Evolutionary conservation across 2,797 vertebrate species (phyloP), one percentile per base, ranked within the genome.

Genomic region (Pangasius djambal): DNA sequence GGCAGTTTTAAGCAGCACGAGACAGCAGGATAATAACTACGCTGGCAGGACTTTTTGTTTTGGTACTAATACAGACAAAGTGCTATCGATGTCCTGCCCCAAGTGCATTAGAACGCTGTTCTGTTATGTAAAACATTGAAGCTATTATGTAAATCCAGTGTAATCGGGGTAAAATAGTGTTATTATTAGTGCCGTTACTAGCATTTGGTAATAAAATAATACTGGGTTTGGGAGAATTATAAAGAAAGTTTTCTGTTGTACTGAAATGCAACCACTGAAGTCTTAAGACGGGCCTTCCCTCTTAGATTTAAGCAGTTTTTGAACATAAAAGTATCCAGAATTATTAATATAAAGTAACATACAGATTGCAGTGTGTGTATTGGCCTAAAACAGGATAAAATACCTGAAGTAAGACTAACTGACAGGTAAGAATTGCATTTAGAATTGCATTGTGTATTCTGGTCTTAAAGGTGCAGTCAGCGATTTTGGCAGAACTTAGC

Each of bases 1-100:
- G 70, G 57, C 70, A 69, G 34, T 44, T 37, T 77, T 52, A 79
- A 72, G 82, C 61, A 79, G 88, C 22, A 70, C 25, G 67, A 86
- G 79, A 70, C 63, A 34, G 44, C 48, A 44, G 50, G 44, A 74
- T 44, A 86, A 48, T 87, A 87, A 72, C 59, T 4, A 52, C 25
- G 61, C 48, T 87, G 69, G 52, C 61, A 83, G 72, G 31, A 34
- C 52, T 59, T 57, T 81, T 57, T 59, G 52, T 59, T 81, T 57
- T 81, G 78, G 50, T 52, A 57, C 18, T 34, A 12, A 57, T 81
- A 34, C 34, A 59, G 61, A 70, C 70, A 85, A 79, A 34, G 65
- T 61, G 63, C 40, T 61, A 40, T 82, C 20, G 6, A 20, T 72
- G 12, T 59, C 15, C 25, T 40, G 22, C 48, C 61, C n/a, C 28